Percentiles rank a stretch among this genome's conserved stretches.
These are phyloP conservation scores for Daubentonia madagascariensis DNA, from an alignment of 2,113 vertebrate genomes.

Conservation along the genomic window DNA sequence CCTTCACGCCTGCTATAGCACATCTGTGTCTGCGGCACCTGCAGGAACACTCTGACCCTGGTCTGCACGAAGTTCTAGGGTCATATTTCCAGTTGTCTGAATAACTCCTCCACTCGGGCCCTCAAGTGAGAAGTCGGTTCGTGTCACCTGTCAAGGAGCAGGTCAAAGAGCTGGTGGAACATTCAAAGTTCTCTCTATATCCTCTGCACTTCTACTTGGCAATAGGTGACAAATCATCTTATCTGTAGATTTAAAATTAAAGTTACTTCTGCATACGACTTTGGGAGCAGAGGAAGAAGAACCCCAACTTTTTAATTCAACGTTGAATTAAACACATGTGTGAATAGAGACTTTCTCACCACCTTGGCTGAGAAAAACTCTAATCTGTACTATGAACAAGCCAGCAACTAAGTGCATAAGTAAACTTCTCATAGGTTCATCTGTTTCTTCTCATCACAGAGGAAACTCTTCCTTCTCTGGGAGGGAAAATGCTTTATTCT, in stretches of 20 bases:
- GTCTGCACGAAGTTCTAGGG: not conserved
- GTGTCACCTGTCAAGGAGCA: not conserved
- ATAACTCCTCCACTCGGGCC: too few species aligned
- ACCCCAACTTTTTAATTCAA: too few species aligned
- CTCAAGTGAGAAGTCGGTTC: too few species aligned
- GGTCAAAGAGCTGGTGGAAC: not conserved
- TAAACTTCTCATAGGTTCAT: too few species aligned
- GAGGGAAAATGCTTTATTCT: too few species aligned
- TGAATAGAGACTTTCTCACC: not conserved
- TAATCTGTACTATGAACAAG: accelerated
- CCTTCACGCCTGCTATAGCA: not conserved
- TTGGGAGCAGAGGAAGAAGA: too few species aligned
- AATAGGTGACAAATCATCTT: not conserved
- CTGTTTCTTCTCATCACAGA: not conserved
- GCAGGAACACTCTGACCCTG: not conserved
- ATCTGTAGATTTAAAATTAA: not conserved
- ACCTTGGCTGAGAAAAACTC: not conserved
- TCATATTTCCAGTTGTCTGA: not conserved
- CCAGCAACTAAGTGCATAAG: not conserved
- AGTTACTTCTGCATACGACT: not conserved
- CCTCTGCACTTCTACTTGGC: not conserved
- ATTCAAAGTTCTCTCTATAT: not conserved
- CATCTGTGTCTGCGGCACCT: too few species aligned
- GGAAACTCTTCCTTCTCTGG: too few species aligned
- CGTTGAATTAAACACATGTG: not conserved